Conservation (phyloP, 2,888 invertebrate genomes). For the Tiphia femorata region DNA sequence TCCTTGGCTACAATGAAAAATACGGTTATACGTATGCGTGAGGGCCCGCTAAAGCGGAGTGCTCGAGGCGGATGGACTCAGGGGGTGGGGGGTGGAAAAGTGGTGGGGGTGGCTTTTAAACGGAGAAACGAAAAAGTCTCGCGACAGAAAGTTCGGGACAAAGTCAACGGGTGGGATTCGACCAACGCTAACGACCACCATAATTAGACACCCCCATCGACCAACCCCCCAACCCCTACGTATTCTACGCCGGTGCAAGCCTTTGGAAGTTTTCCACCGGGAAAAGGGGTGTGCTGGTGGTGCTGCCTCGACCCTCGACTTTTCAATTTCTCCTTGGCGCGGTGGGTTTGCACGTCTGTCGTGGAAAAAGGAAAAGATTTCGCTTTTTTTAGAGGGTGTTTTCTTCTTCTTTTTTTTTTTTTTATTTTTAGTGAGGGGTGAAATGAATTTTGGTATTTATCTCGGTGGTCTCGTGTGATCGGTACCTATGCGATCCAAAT, state of each 20-base stretch:
- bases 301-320: constrained; percentile 18
- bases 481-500: too few species aligned
- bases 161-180: constrained; percentile 19
- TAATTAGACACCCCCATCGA: too few species aligned
- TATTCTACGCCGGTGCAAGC: constrained; percentile 5
- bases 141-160: background rate
- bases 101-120: background rate
- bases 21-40: constrained; percentile 12
- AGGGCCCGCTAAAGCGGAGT: background rate
- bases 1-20: constrained; percentile 22
- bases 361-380: background rate
- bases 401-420: constrained; percentile 3
- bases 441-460: too few species aligned
- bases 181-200: constrained; percentile 37
- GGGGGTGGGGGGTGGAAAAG: background rate
- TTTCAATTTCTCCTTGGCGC: constrained; percentile 39
- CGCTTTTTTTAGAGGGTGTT: background rate
- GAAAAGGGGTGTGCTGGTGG: too few species aligned
- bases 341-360: too few species aligned
- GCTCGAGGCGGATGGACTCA: background rate
- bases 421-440: too few species aligned
- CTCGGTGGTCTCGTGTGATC: too few species aligned
- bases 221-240: constrained; percentile 8
- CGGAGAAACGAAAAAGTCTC: constrained; percentile 3
- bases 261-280: constrained; percentile 3